phyloP scores from a whole-genome alignment of 2,888 invertebrate genomes.

The Calliphora vomitoria region DNA sequence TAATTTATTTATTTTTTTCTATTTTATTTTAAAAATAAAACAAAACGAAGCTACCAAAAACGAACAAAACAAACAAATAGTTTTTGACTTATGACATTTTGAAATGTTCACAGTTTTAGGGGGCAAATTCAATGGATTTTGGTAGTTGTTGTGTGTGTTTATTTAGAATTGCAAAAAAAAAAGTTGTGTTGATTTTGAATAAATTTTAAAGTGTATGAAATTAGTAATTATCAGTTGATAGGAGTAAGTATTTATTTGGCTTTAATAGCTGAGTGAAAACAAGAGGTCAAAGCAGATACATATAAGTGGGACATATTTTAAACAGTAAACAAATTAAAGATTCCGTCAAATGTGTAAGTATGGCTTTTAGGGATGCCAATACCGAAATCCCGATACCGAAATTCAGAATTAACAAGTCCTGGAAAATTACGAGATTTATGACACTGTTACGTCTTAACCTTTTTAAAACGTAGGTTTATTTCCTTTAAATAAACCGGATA shows the following conservation, averaged over 20 bases:
- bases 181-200: slow-evolving; percentile 35
- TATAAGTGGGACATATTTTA: no score
- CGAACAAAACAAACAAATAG: slow-evolving; percentile 58
- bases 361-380: no score
- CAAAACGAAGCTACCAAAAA: slow-evolving; percentile 16
- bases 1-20: slow-evolving; percentile 32
- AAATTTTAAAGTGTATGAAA: slow-evolving; percentile 37
- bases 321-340: no score
- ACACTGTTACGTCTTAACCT: no score
- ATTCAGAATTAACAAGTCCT: no score
- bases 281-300: not conserved
- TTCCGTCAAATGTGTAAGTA: no score
- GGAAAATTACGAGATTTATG: no score
- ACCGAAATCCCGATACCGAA: no score
- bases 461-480: no score
- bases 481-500: no score
- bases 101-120: slow-evolving; percentile 57
- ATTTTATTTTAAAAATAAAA: slow-evolving; percentile 26
- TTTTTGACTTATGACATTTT: slow-evolving; percentile 75
- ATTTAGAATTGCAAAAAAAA: slow-evolving; percentile 18
- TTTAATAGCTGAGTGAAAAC: not conserved
- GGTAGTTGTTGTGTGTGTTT: not conserved
- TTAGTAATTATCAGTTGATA: slow-evolving; percentile 24
- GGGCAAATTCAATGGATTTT: slow-evolving; percentile 1
- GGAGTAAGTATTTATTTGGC: not conserved